Conservation (phyloP, 1,140 invertebrate genomes). For the Gonioctena quinquepunctata region DNA sequence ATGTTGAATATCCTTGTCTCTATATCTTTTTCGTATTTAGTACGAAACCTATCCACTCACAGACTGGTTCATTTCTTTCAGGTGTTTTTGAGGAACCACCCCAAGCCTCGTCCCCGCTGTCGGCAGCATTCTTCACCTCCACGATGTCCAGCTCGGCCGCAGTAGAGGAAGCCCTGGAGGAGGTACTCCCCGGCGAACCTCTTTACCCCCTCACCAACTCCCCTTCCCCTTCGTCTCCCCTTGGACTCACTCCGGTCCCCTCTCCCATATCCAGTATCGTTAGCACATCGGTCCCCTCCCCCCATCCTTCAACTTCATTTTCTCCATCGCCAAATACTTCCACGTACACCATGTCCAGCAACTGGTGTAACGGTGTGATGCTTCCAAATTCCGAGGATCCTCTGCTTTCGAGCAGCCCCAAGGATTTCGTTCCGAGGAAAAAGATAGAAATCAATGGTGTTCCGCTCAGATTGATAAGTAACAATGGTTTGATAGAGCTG, state of each 20-base stretch:
- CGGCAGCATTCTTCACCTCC: slow-evolving; percentile 83
- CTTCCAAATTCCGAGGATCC: slow-evolving; percentile 86
- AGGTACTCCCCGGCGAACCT: slow-evolving; percentile 77
- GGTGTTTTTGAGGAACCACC: slow-evolving; percentile 55
- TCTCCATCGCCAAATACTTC: slow-evolving; percentile 47
- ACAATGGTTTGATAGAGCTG: slow-evolving; percentile 64
- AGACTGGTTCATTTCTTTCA: no score
- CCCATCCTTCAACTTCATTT: slow-evolving; percentile 59
- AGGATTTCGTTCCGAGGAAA: slow-evolving; percentile 71
- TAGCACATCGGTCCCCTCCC: slow-evolving; percentile 58
- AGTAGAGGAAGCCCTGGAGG: slow-evolving; percentile 79
- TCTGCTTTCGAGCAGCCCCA: slow-evolving; percentile 76
- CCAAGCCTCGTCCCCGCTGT: slow-evolving; percentile 71
- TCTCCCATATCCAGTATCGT: slow-evolving; percentile 63
- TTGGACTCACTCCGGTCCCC: slow-evolving; percentile 61
- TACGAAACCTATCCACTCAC: no score
- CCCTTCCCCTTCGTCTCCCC: slow-evolving; percentile 60
- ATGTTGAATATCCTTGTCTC: no score
- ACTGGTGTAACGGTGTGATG: slow-evolving; percentile 68
- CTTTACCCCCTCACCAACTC: slow-evolving; percentile 68
- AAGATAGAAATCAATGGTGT: slow-evolving; percentile 64
- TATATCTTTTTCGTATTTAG: no score
- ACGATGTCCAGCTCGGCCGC: slow-evolving; percentile 83
- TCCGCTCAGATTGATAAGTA: slow-evolving; percentile 66
- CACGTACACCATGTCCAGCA: slow-evolving; percentile 59